Conservation (phyloP, 2,797 vertebrate species). For the Sebastolobus alascanus region DNA sequence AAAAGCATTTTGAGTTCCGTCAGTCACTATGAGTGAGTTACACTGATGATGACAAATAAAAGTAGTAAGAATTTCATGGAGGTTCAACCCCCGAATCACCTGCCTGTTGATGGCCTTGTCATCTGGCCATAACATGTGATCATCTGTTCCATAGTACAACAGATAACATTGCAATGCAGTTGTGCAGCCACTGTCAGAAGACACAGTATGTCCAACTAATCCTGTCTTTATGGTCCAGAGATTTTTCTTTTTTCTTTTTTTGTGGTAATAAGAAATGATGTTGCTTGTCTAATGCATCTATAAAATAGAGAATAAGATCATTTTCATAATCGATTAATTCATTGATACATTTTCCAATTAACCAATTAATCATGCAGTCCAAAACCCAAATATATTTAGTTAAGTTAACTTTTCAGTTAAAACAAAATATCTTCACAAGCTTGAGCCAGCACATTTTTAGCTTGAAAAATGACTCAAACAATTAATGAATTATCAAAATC, state of each 20-base stretch:
- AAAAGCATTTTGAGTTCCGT: neutral
- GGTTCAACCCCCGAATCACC: neutral
- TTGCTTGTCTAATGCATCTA: too few species aligned
- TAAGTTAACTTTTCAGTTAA: neutral
- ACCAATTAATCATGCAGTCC: neutral
- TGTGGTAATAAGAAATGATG: too few species aligned
- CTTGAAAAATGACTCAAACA: too few species aligned
- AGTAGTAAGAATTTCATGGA: neutral
- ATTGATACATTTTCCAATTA: neutral
- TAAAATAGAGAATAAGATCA: neutral
- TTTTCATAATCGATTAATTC: neutral
- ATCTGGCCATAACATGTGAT: neutral
- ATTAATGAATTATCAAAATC: too few species aligned
- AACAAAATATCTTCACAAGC: neutral
- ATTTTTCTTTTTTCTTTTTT: too few species aligned
- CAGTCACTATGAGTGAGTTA: neutral
- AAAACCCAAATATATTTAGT: too few species aligned
- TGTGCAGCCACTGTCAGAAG: neutral
- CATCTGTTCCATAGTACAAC: neutral
- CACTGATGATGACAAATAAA: neutral
- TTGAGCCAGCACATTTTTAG: too few species aligned
- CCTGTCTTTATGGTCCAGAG: neutral
- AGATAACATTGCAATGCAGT: neutral
- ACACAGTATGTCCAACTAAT: neutral
- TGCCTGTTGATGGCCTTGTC: neutral